A percentile compares a stretch with the other conserved stretches of the same genome.
Conservation (phyloP, 2,888 invertebrate genomes). For the Ochlodes sylvanus region DNA sequence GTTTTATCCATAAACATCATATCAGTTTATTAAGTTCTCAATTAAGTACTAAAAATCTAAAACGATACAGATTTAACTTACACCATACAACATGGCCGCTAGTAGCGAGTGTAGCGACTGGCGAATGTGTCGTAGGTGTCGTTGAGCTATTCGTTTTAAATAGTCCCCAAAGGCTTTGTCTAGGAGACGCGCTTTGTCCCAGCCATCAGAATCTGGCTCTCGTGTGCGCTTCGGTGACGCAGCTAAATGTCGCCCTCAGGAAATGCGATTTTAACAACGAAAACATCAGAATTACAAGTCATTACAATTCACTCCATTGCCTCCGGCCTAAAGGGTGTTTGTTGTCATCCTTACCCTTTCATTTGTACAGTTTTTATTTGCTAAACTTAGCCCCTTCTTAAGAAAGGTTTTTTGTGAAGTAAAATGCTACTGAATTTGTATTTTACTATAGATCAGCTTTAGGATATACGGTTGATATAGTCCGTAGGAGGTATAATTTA, state of each 20-base stretch:
- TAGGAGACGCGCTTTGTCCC: conserved; percentile 66
- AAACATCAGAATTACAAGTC: conserved; percentile 83
- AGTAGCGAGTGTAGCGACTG: conserved; percentile 44
- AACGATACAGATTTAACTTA: conserved; percentile 45
- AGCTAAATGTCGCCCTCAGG: conserved; percentile 76
- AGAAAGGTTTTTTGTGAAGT: conserved; percentile 19
- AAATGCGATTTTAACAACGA: conserved; percentile 83
- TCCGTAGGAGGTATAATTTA: too few relatives aligned
- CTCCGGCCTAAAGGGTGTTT: conserved; percentile 79
- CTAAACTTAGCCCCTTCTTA: conserved; percentile 21
- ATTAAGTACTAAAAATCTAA: too few relatives aligned
- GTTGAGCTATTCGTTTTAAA: conserved; percentile 76
- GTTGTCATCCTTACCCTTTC: conserved; percentile 74
- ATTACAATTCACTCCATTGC: conserved; percentile 76
- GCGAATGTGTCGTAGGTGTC: conserved; percentile 66
- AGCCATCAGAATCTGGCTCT: conserved; percentile 63
- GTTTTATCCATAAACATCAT: too few relatives aligned
- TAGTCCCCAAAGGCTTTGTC: conserved; percentile 74
- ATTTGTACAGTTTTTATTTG: conserved; percentile 50
- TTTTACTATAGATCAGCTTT: conserved; percentile 39
- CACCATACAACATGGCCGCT: conserved; percentile 45
- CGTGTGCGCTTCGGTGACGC: conserved; percentile 69
- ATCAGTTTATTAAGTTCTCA: too few relatives aligned
- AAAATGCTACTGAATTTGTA: conserved; percentile 41
- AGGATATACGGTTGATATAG: too few relatives aligned